These are phyloP conservation scores for Hydrochoerus hydrochaeris DNA, from an alignment of 2,113 vertebrate species.

Conservation along the genomic window DNA sequence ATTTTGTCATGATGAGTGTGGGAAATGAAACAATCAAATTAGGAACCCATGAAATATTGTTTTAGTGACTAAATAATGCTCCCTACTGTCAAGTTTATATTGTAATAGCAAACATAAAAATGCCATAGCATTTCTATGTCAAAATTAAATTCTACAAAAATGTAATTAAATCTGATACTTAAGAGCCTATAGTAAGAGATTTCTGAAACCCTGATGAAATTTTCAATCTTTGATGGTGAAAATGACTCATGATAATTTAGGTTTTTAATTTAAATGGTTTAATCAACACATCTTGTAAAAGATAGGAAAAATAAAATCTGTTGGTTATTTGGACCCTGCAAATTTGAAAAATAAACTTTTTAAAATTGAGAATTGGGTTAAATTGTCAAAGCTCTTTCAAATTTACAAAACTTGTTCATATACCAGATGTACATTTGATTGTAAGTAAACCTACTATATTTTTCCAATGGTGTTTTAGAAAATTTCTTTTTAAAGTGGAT, in stretches of 20 bases:
- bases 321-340: not conserved
- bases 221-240: not conserved
- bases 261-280: slow-evolving; percentile 36
- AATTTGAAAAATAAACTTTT: slow-evolving; percentile 13
- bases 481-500: slow-evolving; percentile 5
- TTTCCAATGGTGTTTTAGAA: slow-evolving; percentile 33
- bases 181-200: not conserved
- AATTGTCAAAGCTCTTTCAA: not conserved
- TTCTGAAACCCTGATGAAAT: slow-evolving; percentile 43
- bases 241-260: not conserved
- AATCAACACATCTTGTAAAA: not conserved
- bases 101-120: not conserved
- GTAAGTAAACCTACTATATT: not conserved
- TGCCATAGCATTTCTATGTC: not conserved
- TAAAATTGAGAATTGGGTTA: not conserved
- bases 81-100: not conserved
- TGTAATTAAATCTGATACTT: slow-evolving; percentile 30
- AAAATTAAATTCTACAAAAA: slow-evolving; percentile 63
- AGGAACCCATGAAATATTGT: not conserved
- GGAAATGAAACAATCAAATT: not conserved
- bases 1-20: not conserved
- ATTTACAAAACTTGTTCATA: slow-evolving; percentile 19
- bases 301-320: not conserved
- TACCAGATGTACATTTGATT: not conserved
- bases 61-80: slow-evolving; percentile 8